Evolutionary conservation across 2,113 vertebrate genomes (phyloP), one percentile per base, ranked within the genome.

Genomic region (Centropristis striata): DNA sequence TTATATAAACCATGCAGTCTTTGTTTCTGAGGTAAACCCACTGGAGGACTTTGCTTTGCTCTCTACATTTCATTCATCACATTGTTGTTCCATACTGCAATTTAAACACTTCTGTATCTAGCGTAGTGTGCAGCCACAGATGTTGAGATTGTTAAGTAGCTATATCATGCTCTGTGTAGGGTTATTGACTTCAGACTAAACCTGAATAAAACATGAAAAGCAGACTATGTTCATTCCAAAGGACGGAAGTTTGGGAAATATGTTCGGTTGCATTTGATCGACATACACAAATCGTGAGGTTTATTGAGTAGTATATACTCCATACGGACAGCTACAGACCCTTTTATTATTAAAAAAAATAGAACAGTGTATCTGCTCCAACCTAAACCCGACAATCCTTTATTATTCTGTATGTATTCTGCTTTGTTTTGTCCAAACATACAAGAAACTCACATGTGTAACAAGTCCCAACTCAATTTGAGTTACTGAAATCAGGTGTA

Each of bases 141-240:
- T 75, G 65, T 5, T 23, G 21, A 66, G 57, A 69, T 16, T 44
- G 36, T 16, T 81, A 70, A 20, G 57, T 2, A 59, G 47, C 47
- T 12, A 1, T 78, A n/a, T n/a, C 51, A 71, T 1, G 14, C 47
- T 61, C n/a, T 23, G 25, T 20, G 64, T 37, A 83, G 76, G 49
- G 46, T 55, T 32, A 44, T 15, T 54, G 66, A 53, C 50, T 68
- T 64, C 21, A 55, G 27, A 65, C 55, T 55, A 27, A 70, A 81
- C 46, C 28, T 65, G 73, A 81, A 83, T 81, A 84, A 78, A 86
- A 71, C 8, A 80, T 72, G 47, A 75, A 68, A 53, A 61, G 25
- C 36, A n/a, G 51, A 37, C 57, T 42, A 69, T 63, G 7, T n/a
- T 68, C 18, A 51, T 64, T 71, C 36, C 10, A 65, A 58, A 57